Base-by-base conservation (phyloP, 2,888 invertebrate genomes). In the Amphimallon solstitiale region DNA sequence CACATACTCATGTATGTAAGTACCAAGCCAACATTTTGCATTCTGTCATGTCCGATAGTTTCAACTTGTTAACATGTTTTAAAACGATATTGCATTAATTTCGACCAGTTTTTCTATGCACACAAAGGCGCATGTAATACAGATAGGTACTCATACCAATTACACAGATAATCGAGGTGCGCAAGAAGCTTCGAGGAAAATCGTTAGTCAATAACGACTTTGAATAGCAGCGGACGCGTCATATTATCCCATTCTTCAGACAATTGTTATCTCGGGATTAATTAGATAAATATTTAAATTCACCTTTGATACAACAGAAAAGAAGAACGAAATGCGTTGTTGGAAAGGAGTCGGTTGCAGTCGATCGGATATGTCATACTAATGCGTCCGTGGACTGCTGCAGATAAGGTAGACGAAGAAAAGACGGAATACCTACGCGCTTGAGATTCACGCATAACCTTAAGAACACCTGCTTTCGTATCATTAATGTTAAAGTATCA, bases 1-100 rank as follows among this genome's bases (percentile, higher is more conserved):
- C 56, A 12, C 38, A 35, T 54, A 38, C 51, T 29, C 12, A 21
- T 34, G 40, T 21, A n/a, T n/a, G n/a, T 29, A 29, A 29, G 29
- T 29, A 5, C 29, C 29, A 29, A 5, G 29, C n/a, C 29, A 29
- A 38, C 61, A 34, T 49, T 60, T 60, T 61, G 43, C 60, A 65
- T 65, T 65, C 59, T 49, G 60, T 65, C 65, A 65, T 65, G 65
- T 43, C 48, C 65, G 51, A 51, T 49, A 61, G 40, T 45, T 61
- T 65, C 65, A 49, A 65, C 65, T 65, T 65, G 65, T 65, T 65
- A 65, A 65, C 65, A 65, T 51, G 56, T 56, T 19, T 60, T 46
- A 37, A 51, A 51, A 65, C 43, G 60, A 52, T 60, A 43, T 59
- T 59, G 65, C 65, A 65, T 65, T 65, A 65, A 65, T 65, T 61